phyloP scores from a whole-genome alignment of 2,113 vertebrate species.

The Oceanodroma tethys region DNA sequence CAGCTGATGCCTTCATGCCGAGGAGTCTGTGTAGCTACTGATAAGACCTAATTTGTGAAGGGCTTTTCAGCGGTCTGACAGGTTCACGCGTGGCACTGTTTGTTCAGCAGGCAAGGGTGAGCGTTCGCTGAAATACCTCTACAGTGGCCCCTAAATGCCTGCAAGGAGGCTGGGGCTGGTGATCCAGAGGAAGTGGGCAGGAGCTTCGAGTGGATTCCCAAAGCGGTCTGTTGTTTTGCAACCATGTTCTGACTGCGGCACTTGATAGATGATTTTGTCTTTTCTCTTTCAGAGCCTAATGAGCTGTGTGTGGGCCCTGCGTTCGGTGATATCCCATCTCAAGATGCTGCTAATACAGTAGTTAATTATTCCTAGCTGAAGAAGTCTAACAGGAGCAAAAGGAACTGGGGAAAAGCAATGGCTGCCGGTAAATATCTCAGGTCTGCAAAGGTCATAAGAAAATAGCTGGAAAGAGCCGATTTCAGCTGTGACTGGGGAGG shows the following conservation, averaged over 20 bases:
- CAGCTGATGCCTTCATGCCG: conserved; percentile 2
- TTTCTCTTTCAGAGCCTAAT: conserved; percentile 69
- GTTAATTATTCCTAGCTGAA: conserved; percentile 67
- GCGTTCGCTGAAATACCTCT: not conserved
- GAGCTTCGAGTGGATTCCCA: not conserved
- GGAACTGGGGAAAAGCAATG: conserved; percentile 76
- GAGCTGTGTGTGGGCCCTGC: conserved; percentile 61
- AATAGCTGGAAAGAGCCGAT: not conserved
- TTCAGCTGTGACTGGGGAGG: not conserved
- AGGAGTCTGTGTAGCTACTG: conserved; percentile 56
- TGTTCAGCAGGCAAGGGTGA: not conserved
- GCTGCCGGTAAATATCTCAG: conserved; percentile 82
- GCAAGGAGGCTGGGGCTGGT: not conserved
- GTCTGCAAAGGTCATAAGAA: not conserved
- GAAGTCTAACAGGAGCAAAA: conserved; percentile 57
- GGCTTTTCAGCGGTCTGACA: not conserved
- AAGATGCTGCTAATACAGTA: conserved; percentile 61
- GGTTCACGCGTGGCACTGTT: not conserved
- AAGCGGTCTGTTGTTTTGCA: not conserved
- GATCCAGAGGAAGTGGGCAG: not conserved
- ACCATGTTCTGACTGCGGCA: not conserved
- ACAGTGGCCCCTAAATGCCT: accelerated
- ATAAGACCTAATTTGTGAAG: conserved; percentile 57
- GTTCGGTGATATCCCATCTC: conserved; percentile 28
- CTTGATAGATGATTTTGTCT: not conserved